phyloP scores from a whole-genome alignment of 1,140 invertebrate genomes.

The Linepithema humile region DNA sequence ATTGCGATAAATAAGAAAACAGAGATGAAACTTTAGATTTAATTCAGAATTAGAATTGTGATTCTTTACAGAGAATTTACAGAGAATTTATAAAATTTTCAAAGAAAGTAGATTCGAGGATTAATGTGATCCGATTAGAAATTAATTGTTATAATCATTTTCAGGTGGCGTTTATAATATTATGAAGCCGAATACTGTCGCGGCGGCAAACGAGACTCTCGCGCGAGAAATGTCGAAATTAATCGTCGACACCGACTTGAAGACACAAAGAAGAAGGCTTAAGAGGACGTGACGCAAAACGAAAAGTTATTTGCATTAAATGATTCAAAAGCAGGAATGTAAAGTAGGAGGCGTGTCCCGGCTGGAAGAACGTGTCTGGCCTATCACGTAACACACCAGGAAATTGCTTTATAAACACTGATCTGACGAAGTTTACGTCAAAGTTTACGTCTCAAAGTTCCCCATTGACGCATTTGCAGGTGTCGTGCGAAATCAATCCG shows the following conservation, averaged over 20 bases:
- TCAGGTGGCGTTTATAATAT: slow-evolving; percentile 87
- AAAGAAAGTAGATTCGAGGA: not conserved
- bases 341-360: not conserved
- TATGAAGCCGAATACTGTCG: slow-evolving; percentile 87
- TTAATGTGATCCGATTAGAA: not conserved
- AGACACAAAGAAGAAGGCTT: slow-evolving; percentile 67
- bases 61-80: not conserved
- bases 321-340: slow-evolving; percentile 22
- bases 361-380: not conserved
- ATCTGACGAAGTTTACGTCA: slow-evolving; percentile 2
- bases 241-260: slow-evolving; percentile 80
- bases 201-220: slow-evolving; percentile 85
- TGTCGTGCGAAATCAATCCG: not conserved
- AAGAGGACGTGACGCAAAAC: slow-evolving; percentile 52
- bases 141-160: slow-evolving; percentile 39
- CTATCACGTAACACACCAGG: slow-evolving; percentile 16
- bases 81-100: too few species aligned
- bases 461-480: not conserved
- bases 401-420: slow-evolving; percentile 22
- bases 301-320: not conserved
- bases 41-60: not conserved
- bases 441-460: slow-evolving; percentile 15
- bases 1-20: not conserved
- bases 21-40: not conserved
- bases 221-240: slow-evolving; percentile 83